A percentile compares a stretch with the other conserved stretches of the same genome.
Evolutionary conservation across 2,888 invertebrate genomes (phyloP).

Genomic region (Hoplodrina ambigua): DNA sequence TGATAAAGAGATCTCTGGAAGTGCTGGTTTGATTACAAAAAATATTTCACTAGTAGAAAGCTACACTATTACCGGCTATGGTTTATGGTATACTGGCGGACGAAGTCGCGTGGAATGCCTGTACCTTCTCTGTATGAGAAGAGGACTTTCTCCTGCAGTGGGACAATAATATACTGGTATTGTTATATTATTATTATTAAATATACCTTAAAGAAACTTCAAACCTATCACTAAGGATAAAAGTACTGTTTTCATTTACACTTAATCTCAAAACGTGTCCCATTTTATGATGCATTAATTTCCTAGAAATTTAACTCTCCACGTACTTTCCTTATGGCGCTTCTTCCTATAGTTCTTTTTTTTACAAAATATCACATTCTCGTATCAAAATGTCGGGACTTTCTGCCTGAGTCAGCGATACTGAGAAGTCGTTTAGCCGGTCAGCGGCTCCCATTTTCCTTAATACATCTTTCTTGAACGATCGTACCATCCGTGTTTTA

Average conservation of each 20-base stretch:
- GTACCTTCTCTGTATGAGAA: too few relatives aligned
- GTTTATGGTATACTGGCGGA: too few relatives aligned
- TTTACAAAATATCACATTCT: slow-evolving; percentile 31
- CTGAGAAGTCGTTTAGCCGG: slow-evolving; percentile 64
- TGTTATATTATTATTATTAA: too few relatives aligned
- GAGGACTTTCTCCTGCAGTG: too few relatives aligned
- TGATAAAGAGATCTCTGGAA: too few relatives aligned
- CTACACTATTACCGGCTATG: too few relatives aligned
- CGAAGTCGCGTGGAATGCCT: too few relatives aligned
- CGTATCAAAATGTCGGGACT: slow-evolving; percentile 55
- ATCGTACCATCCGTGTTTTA: slow-evolving; percentile 43
- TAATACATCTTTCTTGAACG: slow-evolving; percentile 55
- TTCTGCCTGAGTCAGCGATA: slow-evolving; percentile 71
- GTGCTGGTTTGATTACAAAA: too few relatives aligned
- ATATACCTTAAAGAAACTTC: not conserved
- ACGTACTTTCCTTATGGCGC: slow-evolving; percentile 28
- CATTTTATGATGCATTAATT: not conserved
- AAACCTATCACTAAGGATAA: not conserved
- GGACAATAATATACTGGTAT: too few relatives aligned
- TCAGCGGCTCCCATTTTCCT: slow-evolving; percentile 67
- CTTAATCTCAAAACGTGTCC: not conserved
- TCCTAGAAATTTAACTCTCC: slow-evolving; percentile 5
- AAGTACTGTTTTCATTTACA: not conserved
- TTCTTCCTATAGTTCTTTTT: slow-evolving; percentile 28
- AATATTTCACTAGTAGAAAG: too few relatives aligned